Conservation (phyloP, 1,140 invertebrate genomes). For the Drosophila eugracilis region DNA sequence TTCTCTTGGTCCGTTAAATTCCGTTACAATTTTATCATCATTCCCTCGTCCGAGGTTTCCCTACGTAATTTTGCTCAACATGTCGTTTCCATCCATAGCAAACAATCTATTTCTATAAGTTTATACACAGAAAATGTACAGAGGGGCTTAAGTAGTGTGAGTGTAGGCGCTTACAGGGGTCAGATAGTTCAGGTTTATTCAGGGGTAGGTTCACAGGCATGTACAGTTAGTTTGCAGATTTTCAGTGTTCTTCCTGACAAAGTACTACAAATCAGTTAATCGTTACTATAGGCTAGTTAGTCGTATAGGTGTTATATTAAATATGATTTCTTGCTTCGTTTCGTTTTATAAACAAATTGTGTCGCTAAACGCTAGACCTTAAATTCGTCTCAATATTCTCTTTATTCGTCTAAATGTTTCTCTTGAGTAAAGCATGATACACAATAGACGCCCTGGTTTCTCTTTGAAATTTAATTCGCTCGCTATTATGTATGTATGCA, state of each 20-base stretch:
- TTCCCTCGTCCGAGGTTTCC: constrained; percentile 13
- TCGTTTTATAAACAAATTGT: constrained; percentile 80
- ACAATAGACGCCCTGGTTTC: constrained; percentile 20
- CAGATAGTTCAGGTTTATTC: constrained; percentile 26
- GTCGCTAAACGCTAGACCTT: constrained; percentile 78
- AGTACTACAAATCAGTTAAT: constrained; percentile 82
- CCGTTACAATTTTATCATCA: constrained; percentile 74
- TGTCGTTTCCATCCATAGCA: constrained; percentile 66
- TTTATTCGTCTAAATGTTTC: constrained; percentile 35
- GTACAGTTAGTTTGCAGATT: constrained; percentile 58
- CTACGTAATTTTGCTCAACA: constrained; percentile 44
- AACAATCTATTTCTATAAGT: constrained; percentile 57
- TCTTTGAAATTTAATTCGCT: constrained; percentile 71
- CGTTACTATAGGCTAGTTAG: constrained; percentile 67
- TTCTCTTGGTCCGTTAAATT: constrained; percentile 83
- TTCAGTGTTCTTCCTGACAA: constrained; percentile 59
- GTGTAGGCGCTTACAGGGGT: constrained; percentile 14
- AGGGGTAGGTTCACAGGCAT: constrained; percentile 62
- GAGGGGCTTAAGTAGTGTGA: constrained; percentile 41
- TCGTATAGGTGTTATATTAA: constrained; percentile 28
- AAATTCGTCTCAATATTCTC: constrained; percentile 73
- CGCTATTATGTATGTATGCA: too few species aligned
- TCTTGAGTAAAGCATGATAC: constrained; percentile 8
- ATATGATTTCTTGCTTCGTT: constrained; percentile 55
- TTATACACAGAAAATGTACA: constrained; percentile 82